A percentile compares a stretch with the other conserved stretches of the same genome.
These are phyloP conservation scores for Apaloderma vittatum DNA, from an alignment of 2,113 vertebrate genomes.

Conservation along the genomic window DNA sequence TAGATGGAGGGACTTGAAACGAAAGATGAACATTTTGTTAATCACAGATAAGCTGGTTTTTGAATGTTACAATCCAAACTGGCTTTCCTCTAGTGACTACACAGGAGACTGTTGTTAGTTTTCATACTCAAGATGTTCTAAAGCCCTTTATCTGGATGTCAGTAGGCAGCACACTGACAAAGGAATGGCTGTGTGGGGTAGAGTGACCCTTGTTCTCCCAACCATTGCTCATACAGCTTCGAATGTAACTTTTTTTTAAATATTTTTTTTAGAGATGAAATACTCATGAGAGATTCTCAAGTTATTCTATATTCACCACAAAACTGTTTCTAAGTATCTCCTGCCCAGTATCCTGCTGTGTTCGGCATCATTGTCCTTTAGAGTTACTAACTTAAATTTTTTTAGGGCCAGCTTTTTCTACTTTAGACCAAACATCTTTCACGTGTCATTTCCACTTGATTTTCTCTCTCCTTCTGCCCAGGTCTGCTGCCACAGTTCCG, in stretches of 20 bases:
- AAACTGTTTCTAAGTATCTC: not conserved
- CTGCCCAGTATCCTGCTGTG: not conserved
- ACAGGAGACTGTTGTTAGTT: not conserved
- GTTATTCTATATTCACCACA: not conserved
- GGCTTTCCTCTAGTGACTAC: not conserved
- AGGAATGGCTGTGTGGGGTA: not conserved
- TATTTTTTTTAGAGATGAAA: not conserved
- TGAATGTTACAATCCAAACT: not conserved
- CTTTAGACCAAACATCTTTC: not conserved
- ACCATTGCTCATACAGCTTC: not conserved
- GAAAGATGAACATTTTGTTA: not conserved
- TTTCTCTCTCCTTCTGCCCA: not conserved
- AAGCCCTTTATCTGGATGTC: constrained; percentile 18
- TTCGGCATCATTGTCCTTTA: not conserved
- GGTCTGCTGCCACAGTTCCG: not conserved
- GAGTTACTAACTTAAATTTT: not conserved
- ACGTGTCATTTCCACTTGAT: not conserved
- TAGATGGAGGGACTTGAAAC: not conserved
- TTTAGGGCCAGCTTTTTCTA: not conserved
- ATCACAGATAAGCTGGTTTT: not conserved
- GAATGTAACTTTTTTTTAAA: not conserved
- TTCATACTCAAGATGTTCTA: not conserved
- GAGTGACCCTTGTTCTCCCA: not conserved
- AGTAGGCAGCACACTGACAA: not conserved
- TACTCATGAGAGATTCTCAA: not conserved